Base-by-base conservation (phyloP, 2,113 vertebrate species). In the Hymenochirus boettgeri region DNA sequence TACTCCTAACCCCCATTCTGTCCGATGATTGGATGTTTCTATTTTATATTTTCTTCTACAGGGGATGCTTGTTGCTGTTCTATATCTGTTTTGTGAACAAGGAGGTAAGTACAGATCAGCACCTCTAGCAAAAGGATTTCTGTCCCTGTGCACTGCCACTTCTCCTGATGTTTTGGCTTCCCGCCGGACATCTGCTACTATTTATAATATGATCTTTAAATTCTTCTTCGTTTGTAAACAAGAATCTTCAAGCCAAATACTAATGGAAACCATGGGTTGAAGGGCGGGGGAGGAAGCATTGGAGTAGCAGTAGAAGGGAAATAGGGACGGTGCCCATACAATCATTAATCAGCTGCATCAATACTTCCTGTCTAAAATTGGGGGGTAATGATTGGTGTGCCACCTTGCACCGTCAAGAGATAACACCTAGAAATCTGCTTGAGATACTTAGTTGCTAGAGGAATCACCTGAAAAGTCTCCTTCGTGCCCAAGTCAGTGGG, bases 71-170 rank as follows among this genome's bases (percentile, higher is more conserved):
- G 96, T 99, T 69, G 94, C 96, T 67, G 89, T 99, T 51, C 83
- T 99, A 54, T 99, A 98, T n/a, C 83, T 99, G 95, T 74, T 97
- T 99, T 2, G 85, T 99, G 81, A 99, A 97, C 82, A 97, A 95
- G 77, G 96, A 99, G 93, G 96, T 99, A 72, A 72, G 86, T 12
- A 1, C 23, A 2, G 45, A 47, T 35, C 4, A 35, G 33, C 9
- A 35, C 33, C 33, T 35, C 10, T 35, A 12, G 33, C 4, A 9
- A 35, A 3, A 13, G 7, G 15, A 35, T 11, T 12, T 35, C 10
- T 35, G 1, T 1, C 15, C 2, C n/a, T n/a, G n/a, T n/a, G n/a
- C n/a, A n/a, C n/a, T n/a, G n/a, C n/a, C 1, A 12, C 2, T 35
- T 11, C 4, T 35, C 33, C 33, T 12, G 3, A 6, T 11, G 3